A percentile compares a stretch with the other conserved stretches of the same genome.
Conservation (phyloP, 2,113 vertebrate species). For the Labeo rohita region DNA sequence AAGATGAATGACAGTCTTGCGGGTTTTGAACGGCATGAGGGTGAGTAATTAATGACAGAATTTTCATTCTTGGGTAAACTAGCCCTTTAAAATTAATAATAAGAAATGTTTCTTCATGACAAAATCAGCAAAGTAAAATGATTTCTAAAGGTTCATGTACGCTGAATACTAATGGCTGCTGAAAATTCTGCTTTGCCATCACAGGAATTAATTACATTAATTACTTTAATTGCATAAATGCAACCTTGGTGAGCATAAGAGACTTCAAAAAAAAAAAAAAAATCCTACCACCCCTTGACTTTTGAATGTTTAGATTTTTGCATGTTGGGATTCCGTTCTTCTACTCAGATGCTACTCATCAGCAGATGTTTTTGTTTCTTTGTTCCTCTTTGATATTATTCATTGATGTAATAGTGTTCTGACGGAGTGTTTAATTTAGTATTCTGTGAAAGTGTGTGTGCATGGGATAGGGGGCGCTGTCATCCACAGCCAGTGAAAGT, state of each 20-base stretch:
- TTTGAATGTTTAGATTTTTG: background rate
- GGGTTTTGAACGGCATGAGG: too few relatives aligned
- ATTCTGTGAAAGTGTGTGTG: background rate
- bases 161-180: background rate
- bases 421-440: background rate
- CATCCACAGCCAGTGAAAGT: constrained; percentile 68
- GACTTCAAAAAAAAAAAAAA: background rate
- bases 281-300: background rate
- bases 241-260: background rate
- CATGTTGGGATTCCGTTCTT: background rate
- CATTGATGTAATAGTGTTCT: background rate
- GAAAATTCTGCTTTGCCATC: background rate
- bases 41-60: too few relatives aligned
- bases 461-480: background rate
- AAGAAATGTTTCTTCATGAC: background rate
- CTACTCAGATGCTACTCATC: background rate
- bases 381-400: background rate
- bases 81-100: background rate
- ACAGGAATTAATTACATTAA: background rate
- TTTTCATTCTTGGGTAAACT: too few relatives aligned
- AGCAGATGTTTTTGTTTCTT: background rate
- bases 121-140: background rate
- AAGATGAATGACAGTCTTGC: too few relatives aligned
- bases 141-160: background rate
- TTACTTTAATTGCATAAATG: background rate